Evolutionary conservation across 2,888 invertebrate species (phyloP), one percentile per base, ranked within the genome.

Genomic region (Ceramica pisi): DNA sequence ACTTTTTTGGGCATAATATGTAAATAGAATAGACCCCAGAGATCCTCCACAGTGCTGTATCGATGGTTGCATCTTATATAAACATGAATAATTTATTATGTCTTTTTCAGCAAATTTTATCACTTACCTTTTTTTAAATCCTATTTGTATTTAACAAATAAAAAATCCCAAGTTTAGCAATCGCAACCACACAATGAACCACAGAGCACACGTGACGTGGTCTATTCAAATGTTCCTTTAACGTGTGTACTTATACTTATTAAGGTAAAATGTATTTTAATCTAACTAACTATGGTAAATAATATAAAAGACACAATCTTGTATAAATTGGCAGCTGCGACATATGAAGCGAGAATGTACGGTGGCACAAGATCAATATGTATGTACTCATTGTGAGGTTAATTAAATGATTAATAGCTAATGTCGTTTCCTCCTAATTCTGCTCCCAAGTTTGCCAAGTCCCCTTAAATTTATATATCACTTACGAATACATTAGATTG

Each of bases 241-340:
- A 41, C 67, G 69, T 80, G 59, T 74, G 80, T 82, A 80, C 75
- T 80, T 80, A 69, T 82, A 80, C 75, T 80, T 80, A 69, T 80
- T 69, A 83, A 74, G 69, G 23, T 61, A 64, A 74, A 80, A 80
- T 67, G 75, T 80, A 80, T 80, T 80, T 82, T 80, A 82, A 83
- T 80, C 75, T 82, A 69, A 75, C 70, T 59, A 80, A 75, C 66
- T 76, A 77, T 83, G 55, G 65, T 73, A 81, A 70, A 70, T 81
- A 69, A 72, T 81, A 71, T 83, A 83, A 81, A 81, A 81, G 76
- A 80, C 81, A 81, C 83, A 72, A 72, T 67, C 64, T 67, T 81
- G 67, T 81, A 75, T 81, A 70, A 76, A 83, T 75, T 69, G 76
- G 81, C 81, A 83, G 72, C 81, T 72, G 69, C 67, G 57, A 63